Percentiles rank a stretch among this genome's conserved stretches.
Conservation (phyloP, 1,140 invertebrate species). For the Trachelipus rathkii region DNA sequence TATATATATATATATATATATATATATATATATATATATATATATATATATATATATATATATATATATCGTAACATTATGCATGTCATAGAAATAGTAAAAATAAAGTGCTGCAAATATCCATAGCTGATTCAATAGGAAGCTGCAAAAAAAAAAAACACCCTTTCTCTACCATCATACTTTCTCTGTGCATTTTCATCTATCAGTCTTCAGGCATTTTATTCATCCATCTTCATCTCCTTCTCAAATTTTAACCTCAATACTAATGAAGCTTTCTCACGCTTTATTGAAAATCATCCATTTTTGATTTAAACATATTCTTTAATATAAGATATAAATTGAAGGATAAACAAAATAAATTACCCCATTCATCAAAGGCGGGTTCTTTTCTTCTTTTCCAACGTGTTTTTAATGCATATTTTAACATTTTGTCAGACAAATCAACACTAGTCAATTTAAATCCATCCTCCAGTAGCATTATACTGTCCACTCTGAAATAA, state of each 20-base stretch:
- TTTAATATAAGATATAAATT: constrained; percentile 7
- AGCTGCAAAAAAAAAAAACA: too few relatives aligned
- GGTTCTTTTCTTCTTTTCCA: constrained; percentile 74
- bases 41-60: not conserved
- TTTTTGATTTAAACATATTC: constrained; percentile 24
- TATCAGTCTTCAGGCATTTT: too few relatives aligned
- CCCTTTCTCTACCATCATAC: too few relatives aligned
- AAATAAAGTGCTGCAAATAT: too few relatives aligned
- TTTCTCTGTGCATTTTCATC: too few relatives aligned
- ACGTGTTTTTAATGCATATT: constrained; percentile 75
- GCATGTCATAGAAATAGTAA: too few relatives aligned
- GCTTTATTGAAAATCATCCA: not conserved
- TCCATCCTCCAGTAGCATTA: constrained; percentile 79
- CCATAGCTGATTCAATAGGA: too few relatives aligned
- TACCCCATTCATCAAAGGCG: constrained; percentile 78
- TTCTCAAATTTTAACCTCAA: not conserved
- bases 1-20: too few relatives aligned
- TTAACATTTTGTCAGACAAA: constrained; percentile 87
- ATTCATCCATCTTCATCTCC: not conserved
- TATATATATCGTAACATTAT: too few relatives aligned
- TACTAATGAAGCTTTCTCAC: not conserved
- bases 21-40: too few relatives aligned
- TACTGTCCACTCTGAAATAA: constrained; percentile 67
- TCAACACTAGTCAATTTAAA: constrained; percentile 79
- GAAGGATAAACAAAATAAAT: constrained; percentile 47